Percentiles rank a stretch among this genome's conserved stretches.
These are phyloP conservation scores for Psococerastis gibbosa DNA, from an alignment of 2,888 invertebrate species.

Conservation along the genomic window DNA sequence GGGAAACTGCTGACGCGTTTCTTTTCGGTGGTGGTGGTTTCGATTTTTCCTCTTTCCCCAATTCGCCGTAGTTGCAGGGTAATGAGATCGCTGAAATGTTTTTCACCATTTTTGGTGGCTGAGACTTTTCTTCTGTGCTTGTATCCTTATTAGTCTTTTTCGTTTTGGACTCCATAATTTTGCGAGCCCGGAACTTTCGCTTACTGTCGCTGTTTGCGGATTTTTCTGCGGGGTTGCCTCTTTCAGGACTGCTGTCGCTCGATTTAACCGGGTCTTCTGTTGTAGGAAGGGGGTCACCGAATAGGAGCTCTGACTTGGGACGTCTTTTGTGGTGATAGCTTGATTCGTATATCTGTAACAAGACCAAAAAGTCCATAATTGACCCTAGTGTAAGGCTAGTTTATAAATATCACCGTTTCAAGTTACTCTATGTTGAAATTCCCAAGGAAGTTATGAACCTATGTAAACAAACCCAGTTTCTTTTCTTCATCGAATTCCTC, in stretches of 20 bases:
- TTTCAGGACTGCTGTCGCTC: not conserved
- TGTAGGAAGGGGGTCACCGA: not conserved
- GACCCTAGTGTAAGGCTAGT: no score
- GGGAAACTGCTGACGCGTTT: constrained; percentile 21
- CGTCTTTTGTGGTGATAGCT: not conserved
- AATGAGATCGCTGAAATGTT: constrained; percentile 32
- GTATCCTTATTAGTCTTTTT: not conserved
- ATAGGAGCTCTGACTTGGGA: not conserved
- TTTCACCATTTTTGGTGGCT: constrained; percentile 20
- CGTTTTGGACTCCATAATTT: not conserved
- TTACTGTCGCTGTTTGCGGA: not conserved
- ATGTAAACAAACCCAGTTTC: no score
- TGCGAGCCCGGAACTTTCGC: not conserved
- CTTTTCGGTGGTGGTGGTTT: constrained; percentile 14
- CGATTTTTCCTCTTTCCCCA: constrained; percentile 23
- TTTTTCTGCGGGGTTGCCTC: not conserved
- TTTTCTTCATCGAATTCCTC: no score
- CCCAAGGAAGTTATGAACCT: no score
- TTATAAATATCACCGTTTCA: no score
- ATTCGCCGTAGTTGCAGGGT: constrained; percentile 33
- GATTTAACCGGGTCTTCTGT: not conserved
- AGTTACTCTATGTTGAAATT: no score
- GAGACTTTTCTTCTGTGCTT: constrained; percentile 1
- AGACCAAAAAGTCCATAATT: no score
- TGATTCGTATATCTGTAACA: not conserved